Evolutionary conservation across 2,888 invertebrate species (phyloP).

Genomic region (Hololepta plana): DNA sequence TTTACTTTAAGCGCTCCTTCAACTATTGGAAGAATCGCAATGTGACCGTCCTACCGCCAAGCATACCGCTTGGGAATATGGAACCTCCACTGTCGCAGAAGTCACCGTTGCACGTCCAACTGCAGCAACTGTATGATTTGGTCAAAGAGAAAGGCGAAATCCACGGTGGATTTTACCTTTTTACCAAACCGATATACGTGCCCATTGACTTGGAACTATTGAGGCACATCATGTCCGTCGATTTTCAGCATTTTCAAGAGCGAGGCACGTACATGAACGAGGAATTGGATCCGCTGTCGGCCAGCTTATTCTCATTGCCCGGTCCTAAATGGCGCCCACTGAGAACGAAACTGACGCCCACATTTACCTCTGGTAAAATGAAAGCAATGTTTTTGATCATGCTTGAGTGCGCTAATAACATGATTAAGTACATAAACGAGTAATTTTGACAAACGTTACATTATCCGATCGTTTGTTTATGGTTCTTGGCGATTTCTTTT

Average conservation of each 20-base stretch:
- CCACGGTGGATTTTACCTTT: constrained; percentile 19
- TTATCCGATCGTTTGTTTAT: no score
- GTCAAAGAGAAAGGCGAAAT: constrained; percentile 11
- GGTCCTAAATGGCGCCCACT: constrained; percentile 39
- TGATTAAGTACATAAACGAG: constrained; percentile 28
- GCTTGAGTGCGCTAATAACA: constrained; percentile 31
- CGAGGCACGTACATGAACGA: constrained; percentile 25
- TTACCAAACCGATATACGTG: constrained; percentile 22
- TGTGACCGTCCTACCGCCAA: constrained; percentile 9
- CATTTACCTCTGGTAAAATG: constrained; percentile 41
- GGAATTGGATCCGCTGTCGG: constrained; percentile 33
- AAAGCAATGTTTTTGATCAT: constrained; percentile 44
- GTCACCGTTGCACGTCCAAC: constrained; percentile 5
- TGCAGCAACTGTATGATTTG: constrained; percentile 6
- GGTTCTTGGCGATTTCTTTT: no score
- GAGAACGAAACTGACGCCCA: constrained; percentile 39
- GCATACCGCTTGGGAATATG: constrained; percentile 14
- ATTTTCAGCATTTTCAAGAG: constrained; percentile 38
- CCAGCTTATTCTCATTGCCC: constrained; percentile 32
- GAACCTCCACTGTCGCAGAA: constrained; percentile 7
- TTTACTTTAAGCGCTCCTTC: constrained; percentile 9
- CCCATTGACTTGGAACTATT: constrained; percentile 16
- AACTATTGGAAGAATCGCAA: constrained; percentile 10
- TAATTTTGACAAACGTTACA: no score
- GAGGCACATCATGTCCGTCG: constrained; percentile 33